Percentiles rank a stretch among this genome's conserved stretches.
These are phyloP conservation scores for Arremon brunneinucha DNA, from an alignment of 2,797 vertebrate species.

Conservation along the genomic window DNA sequence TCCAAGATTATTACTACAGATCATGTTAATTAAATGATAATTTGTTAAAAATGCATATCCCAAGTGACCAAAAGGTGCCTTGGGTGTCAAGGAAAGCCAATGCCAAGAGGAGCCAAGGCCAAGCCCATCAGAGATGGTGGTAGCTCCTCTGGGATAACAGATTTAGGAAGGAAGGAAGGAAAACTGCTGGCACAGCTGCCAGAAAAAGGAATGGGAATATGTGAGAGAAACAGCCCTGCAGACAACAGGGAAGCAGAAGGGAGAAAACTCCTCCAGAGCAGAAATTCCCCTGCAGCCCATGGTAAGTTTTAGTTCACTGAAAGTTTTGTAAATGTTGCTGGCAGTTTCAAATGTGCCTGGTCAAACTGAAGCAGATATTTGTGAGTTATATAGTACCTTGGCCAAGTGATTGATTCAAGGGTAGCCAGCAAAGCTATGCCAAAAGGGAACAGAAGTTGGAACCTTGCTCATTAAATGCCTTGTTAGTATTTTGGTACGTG, in stretches of 20 bases:
- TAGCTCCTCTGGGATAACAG: not conserved
- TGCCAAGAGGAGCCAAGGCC: not conserved
- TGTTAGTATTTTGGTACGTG: not conserved
- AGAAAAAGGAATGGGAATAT: not conserved
- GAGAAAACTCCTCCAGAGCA: not conserved
- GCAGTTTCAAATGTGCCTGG: not conserved
- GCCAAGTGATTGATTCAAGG: not conserved
- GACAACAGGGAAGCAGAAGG: not conserved
- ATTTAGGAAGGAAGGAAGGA: not conserved
- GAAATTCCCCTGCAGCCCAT: not conserved
- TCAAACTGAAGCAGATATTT: not conserved
- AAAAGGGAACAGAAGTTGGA: not conserved
- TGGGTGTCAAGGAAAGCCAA: not conserved
- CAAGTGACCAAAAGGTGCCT: not conserved
- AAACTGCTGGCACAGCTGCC: not conserved
- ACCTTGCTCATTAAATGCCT: not conserved
- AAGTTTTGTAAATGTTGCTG: not conserved
- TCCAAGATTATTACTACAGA: not conserved
- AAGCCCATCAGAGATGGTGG: rapidly evolving
- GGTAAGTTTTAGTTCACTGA: not conserved
- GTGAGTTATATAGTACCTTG: not conserved
- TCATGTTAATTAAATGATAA: not conserved
- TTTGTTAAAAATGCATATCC: not conserved
- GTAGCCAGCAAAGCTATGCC: not conserved
- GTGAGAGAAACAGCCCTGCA: not conserved